Conservation (phyloP, 2,797 vertebrate genomes). For the Gastrophryne carolinensis region DNA sequence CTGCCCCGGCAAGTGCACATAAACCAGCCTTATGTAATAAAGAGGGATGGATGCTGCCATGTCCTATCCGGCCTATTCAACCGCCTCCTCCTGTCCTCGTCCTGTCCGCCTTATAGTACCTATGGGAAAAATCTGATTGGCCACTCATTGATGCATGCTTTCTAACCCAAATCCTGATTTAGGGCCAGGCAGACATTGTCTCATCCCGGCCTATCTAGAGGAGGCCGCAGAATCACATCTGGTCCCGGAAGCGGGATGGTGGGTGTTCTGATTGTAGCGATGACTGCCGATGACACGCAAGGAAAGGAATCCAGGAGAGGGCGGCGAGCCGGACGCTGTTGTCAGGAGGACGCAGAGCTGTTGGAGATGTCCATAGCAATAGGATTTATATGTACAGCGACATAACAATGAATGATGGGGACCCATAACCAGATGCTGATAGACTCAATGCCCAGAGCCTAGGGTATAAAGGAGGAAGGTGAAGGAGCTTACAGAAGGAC, state of each 20-base stretch:
- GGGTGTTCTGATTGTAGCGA: neutral
- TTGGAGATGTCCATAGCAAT: neutral
- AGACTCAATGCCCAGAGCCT: too few species aligned
- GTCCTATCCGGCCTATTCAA: too few species aligned
- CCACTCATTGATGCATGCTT: neutral
- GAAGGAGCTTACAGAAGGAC: too few species aligned
- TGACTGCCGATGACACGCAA: conserved; percentile 15
- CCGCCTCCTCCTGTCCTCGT: too few species aligned
- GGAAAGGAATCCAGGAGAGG: conserved; percentile 19
- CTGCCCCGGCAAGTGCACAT: neutral
- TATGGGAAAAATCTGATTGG: neutral
- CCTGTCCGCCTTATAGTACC: too few species aligned
- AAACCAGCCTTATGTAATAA: neutral
- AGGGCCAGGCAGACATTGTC: conserved; percentile 11
- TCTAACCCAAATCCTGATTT: neutral
- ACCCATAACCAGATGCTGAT: too few species aligned
- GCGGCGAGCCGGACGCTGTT: neutral
- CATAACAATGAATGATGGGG: too few species aligned
- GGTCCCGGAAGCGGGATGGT: neutral
- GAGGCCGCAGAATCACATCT: accelerated
- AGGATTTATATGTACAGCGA: too few species aligned
- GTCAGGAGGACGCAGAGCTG: neutral
- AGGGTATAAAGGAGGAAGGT: too few species aligned
- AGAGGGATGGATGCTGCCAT: too few species aligned
- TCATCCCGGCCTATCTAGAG: neutral